Evolutionary conservation across 2,797 vertebrate genomes (phyloP).

Genomic region (Smutsia gigantea): DNA sequence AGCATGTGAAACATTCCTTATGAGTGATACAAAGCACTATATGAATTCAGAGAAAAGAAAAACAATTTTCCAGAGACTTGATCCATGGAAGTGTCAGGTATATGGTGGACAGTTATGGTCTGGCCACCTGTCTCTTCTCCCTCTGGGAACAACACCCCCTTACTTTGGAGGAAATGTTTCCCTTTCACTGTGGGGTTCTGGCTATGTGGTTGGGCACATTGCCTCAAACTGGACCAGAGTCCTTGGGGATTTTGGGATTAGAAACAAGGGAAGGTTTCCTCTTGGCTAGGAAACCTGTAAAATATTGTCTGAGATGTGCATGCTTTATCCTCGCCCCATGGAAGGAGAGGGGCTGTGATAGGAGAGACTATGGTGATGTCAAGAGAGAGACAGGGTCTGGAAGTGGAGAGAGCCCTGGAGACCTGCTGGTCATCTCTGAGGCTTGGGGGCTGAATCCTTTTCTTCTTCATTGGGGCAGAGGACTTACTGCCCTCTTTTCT

Average conservation of each 20-base stretch:
- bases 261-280: background rate
- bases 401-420: background rate
- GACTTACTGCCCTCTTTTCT: background rate
- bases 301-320: background rate
- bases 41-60: background rate
- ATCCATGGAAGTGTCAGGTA: background rate
- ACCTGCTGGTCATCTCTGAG: background rate
- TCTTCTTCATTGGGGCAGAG: background rate
- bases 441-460: background rate
- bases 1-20: background rate
- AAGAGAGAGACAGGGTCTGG: background rate
- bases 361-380: background rate
- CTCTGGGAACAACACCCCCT: background rate
- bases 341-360: background rate
- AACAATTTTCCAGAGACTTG: background rate
- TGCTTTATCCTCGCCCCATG: background rate
- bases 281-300: background rate
- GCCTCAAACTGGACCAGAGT: background rate
- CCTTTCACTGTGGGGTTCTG: background rate
- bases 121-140: background rate
- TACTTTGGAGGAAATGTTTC: background rate
- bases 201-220: background rate
- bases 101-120: background rate
- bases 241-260: background rate
- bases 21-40: background rate